A percentile compares a stretch with the other conserved stretches of the same genome.
These are phyloP conservation scores for Chloebia gouldiae DNA, from an alignment of 2,113 vertebrate species.

Conservation along the genomic window DNA sequence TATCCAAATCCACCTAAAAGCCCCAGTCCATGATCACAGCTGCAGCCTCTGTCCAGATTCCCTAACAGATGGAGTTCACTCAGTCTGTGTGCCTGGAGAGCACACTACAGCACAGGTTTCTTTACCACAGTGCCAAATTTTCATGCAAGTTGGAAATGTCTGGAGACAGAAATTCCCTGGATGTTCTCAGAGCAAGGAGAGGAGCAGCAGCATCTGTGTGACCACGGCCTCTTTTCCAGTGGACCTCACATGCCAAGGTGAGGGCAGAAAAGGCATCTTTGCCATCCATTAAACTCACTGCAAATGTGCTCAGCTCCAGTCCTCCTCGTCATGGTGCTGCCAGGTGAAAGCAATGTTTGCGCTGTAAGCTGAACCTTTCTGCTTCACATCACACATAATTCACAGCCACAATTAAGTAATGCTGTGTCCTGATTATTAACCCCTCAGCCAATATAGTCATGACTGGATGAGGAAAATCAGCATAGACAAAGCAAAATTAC, in stretches of 20 bases:
- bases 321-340: background rate
- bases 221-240: background rate
- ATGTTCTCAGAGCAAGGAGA: background rate
- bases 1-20: background rate
- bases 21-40: background rate
- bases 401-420: background rate
- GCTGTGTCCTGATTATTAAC: background rate
- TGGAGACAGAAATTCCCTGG: background rate
- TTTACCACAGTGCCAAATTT: background rate
- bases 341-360: background rate
- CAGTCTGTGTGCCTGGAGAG: background rate
- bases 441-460: rapidly evolving
- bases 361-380: background rate
- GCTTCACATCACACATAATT: background rate
- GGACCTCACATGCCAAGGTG: background rate
- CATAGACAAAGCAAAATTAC: rapidly evolving
- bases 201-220: background rate
- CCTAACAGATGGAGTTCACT: background rate
- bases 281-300: background rate
- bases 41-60: background rate
- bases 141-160: background rate
- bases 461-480: background rate
- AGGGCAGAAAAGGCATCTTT: background rate
- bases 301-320: background rate
- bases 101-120: background rate